Conservation (phyloP, 1,140 invertebrate species). For the Drosophila insularis region DNA sequence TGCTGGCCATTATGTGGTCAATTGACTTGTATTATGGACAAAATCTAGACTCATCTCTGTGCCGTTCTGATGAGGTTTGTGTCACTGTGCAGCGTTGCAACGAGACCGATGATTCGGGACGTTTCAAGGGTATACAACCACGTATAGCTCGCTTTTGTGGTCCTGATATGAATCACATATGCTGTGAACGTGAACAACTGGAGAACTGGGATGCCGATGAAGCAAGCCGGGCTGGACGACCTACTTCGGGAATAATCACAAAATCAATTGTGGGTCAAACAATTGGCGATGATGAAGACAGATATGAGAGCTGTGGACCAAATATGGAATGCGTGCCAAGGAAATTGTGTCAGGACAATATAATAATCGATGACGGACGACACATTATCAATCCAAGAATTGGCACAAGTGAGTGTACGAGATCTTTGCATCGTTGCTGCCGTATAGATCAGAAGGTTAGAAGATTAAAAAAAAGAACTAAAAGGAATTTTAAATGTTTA, state of each 20-base stretch:
- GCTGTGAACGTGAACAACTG: constrained; percentile 57
- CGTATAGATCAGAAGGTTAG: constrained; percentile 44
- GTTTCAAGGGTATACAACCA: constrained; percentile 29
- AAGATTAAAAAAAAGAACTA: neutral
- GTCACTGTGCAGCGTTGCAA: constrained; percentile 44
- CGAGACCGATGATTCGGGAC: constrained; percentile 54
- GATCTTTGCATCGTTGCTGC: constrained; percentile 53
- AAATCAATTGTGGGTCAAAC: constrained; percentile 5
- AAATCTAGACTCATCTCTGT: constrained; percentile 16
- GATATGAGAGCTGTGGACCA: constrained; percentile 55
- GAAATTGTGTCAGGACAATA: constrained; percentile 46
- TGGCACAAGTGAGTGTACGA: constrained; percentile 28
- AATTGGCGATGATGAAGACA: constrained; percentile 21
- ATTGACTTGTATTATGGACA: neutral
- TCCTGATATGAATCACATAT: constrained; percentile 6
- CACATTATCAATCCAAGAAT: constrained; percentile 53
- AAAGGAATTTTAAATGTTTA: too few species aligned
- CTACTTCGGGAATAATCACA: neutral
- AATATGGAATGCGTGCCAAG: constrained; percentile 66
- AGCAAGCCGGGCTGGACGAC: neutral
- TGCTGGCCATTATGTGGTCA: constrained; percentile 19
- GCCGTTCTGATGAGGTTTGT: constrained; percentile 40
- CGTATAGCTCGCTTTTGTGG: constrained; percentile 48
- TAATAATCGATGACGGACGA: constrained; percentile 55
- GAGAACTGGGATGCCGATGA: constrained; percentile 45